phyloP scores from a whole-genome alignment of 1,140 invertebrate species.

The Gonioctena quinquepunctata region DNA sequence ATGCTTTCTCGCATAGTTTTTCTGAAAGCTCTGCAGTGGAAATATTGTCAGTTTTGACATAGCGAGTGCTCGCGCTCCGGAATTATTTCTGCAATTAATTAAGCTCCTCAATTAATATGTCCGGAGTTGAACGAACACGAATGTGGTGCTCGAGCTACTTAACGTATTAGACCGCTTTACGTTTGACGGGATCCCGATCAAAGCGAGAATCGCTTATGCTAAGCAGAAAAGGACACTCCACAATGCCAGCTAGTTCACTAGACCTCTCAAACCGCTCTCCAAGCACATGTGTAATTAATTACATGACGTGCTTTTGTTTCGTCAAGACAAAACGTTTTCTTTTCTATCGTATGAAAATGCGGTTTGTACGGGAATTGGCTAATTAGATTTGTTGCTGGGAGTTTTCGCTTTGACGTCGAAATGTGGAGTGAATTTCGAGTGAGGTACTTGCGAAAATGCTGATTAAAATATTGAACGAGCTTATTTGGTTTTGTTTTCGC shows the following conservation, averaged over 20 bases:
- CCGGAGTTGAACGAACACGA: slow-evolving; percentile 3
- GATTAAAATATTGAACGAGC: neutral
- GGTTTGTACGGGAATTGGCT: slow-evolving; percentile 7
- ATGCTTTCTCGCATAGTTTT: no score
- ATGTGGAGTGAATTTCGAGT: neutral
- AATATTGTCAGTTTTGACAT: neutral
- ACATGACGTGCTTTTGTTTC: slow-evolving; percentile 11
- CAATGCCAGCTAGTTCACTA: neutral
- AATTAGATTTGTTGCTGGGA: neutral
- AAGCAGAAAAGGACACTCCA: slow-evolving; percentile 13
- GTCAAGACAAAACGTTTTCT: slow-evolving; percentile 16
- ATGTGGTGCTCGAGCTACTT: slow-evolving; percentile 11
- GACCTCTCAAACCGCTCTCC: neutral
- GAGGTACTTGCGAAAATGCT: neutral
- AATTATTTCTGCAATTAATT: slow-evolving; percentile 12
- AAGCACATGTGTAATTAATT: slow-evolving; percentile 5
- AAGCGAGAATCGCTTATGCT: slow-evolving; percentile 7
- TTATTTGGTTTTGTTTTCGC: neutral
- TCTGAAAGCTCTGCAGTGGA: neutral
- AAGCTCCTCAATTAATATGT: slow-evolving; percentile 6
- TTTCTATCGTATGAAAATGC: slow-evolving; percentile 9
- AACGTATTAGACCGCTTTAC: slow-evolving; percentile 7
- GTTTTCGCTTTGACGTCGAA: neutral
- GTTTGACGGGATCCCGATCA: slow-evolving; percentile 3
- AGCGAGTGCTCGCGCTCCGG: neutral